Percentiles rank a stretch among this genome's conserved stretches.
phyloP scores from a whole-genome alignment of 2,888 invertebrate species.

The Muscina levida region DNA sequence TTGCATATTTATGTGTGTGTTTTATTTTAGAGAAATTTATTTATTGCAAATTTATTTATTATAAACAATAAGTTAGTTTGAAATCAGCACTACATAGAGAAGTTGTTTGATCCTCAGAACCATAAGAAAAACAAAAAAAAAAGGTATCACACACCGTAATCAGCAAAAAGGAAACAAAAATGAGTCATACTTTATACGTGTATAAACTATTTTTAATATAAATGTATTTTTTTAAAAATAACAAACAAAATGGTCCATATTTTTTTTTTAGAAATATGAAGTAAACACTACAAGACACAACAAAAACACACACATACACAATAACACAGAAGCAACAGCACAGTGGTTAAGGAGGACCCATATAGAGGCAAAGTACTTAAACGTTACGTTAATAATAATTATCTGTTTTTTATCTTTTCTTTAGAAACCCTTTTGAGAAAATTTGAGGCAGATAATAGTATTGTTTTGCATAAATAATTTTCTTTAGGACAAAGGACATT shows the following conservation, averaged over 20 bases:
- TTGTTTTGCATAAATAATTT: too few relatives aligned
- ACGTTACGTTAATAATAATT: too few relatives aligned
- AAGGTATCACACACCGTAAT: background rate
- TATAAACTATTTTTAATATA: slow-evolving; percentile 31
- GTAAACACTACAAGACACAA: background rate
- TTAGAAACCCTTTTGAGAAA: too few relatives aligned
- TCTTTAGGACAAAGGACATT: too few relatives aligned
- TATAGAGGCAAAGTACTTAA: too few relatives aligned
- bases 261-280: slow-evolving; percentile 6
- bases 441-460: too few relatives aligned
- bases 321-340: background rate
- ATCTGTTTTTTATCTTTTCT: too few relatives aligned
- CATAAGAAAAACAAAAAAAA: slow-evolving; percentile 11
- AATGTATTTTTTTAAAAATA: slow-evolving; percentile 31
- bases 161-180: background rate
- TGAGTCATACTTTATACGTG: slow-evolving; percentile 20
- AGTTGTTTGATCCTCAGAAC: slow-evolving; percentile 28
- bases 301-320: slow-evolving; percentile 8
- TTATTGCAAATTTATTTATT: background rate
- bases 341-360: slow-evolving; percentile 26
- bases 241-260: slow-evolving; percentile 43
- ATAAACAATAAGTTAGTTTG: too few relatives aligned
- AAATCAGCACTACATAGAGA: slow-evolving; percentile 15
- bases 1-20: background rate
- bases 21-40: slow-evolving; percentile 23